These are phyloP conservation scores for Brachystomella parvula DNA, from an alignment of 1,140 invertebrate species.

Conservation along the genomic window DNA sequence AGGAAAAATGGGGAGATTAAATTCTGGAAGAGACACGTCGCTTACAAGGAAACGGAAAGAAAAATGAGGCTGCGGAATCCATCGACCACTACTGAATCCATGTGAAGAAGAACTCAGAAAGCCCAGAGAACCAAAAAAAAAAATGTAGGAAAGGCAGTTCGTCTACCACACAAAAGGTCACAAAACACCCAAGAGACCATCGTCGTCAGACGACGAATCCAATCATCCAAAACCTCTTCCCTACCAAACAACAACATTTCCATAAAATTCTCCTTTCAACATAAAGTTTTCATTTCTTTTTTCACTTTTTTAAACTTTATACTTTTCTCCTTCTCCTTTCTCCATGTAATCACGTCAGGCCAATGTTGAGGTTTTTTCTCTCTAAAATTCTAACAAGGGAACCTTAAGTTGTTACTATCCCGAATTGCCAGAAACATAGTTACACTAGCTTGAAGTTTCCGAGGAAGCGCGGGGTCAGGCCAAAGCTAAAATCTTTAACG, in stretches of 20 bases:
- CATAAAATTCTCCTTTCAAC: conserved; percentile 1
- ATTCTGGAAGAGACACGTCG: conserved; percentile 9
- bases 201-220: conserved; percentile 1
- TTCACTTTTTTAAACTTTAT: not conserved
- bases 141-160: not conserved
- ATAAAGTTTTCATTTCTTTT: not conserved
- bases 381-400: too few relatives aligned
- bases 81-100: conserved; percentile 4
- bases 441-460: too few relatives aligned
- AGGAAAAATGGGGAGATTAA: conserved; percentile 17
- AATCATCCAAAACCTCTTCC: conserved; percentile 7
- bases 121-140: not conserved
- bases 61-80: conserved; percentile 14
- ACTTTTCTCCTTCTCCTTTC: not conserved
- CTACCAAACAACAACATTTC: not conserved
- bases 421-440: too few relatives aligned
- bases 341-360: too few relatives aligned
- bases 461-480: too few relatives aligned
- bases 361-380: too few relatives aligned
- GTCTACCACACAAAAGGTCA: not conserved
- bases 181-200: conserved; percentile 3
- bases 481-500: too few relatives aligned
- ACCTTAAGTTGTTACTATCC: too few relatives aligned
- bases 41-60: not conserved
- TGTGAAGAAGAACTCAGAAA: not conserved